Conservation (phyloP, 2,113 vertebrate genomes). For the Trichomycterus rosablanca region DNA sequence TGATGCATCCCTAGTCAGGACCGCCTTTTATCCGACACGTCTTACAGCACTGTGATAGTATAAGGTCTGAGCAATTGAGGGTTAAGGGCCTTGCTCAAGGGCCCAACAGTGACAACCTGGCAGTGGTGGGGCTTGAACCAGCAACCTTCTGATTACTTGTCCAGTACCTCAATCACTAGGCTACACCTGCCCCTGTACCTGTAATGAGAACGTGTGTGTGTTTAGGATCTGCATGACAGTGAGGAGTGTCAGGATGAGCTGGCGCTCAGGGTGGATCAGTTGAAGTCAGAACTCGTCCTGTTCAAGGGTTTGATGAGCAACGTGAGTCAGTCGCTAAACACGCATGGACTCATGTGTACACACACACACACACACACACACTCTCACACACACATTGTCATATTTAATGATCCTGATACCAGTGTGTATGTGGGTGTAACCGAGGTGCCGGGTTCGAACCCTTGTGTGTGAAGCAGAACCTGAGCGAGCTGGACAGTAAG, state of each 20-base stretch:
- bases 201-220: conserved; percentile 18
- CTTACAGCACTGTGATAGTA: too few relatives aligned
- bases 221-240: conserved; percentile 88
- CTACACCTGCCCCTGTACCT: too few relatives aligned
- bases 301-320: conserved; percentile 99
- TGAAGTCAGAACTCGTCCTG: conserved; percentile 91
- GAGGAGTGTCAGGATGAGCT: conserved; percentile 93
- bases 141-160: too few relatives aligned
- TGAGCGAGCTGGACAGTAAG: conserved; percentile 91
- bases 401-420: too few relatives aligned
- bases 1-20: too few relatives aligned
- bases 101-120: not conserved
- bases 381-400: too few relatives aligned
- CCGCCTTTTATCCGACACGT: too few relatives aligned
- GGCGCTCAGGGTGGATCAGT: conserved; percentile 86
- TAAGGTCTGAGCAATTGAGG: too few relatives aligned
- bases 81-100: too few relatives aligned
- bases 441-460: too few relatives aligned
- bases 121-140: not conserved
- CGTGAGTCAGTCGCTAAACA: conserved; percentile 70
- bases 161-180: too few relatives aligned
- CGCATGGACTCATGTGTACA: not conserved
- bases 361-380: not conserved
- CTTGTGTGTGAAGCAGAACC: conserved; percentile 78
- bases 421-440: too few relatives aligned